Evolutionary conservation across 1,140 invertebrate genomes (phyloP), one percentile per base, ranked within the genome.

Genomic region (Hylaeus anthracinus): DNA sequence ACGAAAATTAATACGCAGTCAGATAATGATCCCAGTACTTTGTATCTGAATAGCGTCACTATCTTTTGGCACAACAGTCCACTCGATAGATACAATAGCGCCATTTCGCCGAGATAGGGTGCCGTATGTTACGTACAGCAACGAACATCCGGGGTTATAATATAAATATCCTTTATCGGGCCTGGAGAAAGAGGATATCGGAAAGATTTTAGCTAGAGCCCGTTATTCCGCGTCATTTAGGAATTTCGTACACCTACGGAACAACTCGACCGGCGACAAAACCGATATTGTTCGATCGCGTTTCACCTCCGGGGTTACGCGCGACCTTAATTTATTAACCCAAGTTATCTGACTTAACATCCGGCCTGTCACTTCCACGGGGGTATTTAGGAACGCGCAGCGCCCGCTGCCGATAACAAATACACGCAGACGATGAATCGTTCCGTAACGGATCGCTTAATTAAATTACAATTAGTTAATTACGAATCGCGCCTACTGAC

Each of bases 401-500:
- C 14, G 26, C 63, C 26, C 48, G 43, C 26, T 61, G 55, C 45
- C 74, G 56, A 67, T 60, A 67, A 69, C 74, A 51, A 69, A 60
- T 69, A 76, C 39, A 5, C 26, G 8, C 3, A 2, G 5, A 26
- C 64, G 43, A 48, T 51, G 55, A 60, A 60, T 69, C 60, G 48
- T 3, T 64, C 70, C 43, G 41, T 48, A 56, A 67, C 65, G 55
- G 26, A 69, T 67, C 43, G 64, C 64, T 69, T 67, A 60, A 76
- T 76, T 76, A 69, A 76, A 69, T 60, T 69, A 69, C 65, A 51
- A 69, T 76, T 76, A 76, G 55, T 67, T 76, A 76, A 76, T 76
- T 58, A 58, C 14, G 53, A 64, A 53, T 9, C 3, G n/a, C 26
- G 15, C 26, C 15, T 12, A n/a, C 8, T 48, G 39, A 60, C 74